Evolutionary conservation across 2,888 invertebrate species (phyloP).

Genomic region (Siphonodentalium dalli): DNA sequence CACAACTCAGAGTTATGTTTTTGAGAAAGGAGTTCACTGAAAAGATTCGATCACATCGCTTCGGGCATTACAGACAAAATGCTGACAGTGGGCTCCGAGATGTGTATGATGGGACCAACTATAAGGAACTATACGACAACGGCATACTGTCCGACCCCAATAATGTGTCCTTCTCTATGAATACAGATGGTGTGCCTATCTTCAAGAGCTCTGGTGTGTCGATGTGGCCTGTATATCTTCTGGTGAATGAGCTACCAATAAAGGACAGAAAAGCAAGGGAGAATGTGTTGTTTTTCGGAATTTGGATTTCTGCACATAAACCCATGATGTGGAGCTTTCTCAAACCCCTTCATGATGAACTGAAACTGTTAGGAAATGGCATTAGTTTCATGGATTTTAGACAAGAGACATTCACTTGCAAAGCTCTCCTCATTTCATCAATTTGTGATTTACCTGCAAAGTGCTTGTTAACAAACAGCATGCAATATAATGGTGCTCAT

Average conservation of each 20-base stretch:
- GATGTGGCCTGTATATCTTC: constrained; percentile 8
- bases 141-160: constrained; percentile 6
- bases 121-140: not conserved
- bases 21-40: not conserved
- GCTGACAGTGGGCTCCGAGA: not conserved
- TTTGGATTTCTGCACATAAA: constrained; percentile 5
- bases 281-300: constrained; percentile 4
- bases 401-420: not conserved
- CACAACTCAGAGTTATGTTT: constrained; percentile 5
- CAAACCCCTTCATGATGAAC: constrained; percentile 5
- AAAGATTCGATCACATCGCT: constrained; percentile 5
- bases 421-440: not conserved
- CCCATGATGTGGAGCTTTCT: constrained; percentile 11
- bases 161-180: constrained; percentile 1
- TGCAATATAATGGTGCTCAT: no score
- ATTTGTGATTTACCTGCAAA: constrained; percentile 10
- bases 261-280: constrained; percentile 9
- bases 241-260: constrained; percentile 5
- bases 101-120: constrained; percentile 9
- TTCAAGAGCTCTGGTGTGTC: constrained; percentile 5
- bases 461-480: no score
- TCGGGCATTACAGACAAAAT: not conserved
- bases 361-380: not conserved
- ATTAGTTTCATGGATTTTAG: not conserved
- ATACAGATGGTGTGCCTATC: constrained; percentile 10